Evolutionary conservation across 2,113 vertebrate species (phyloP).

Genomic region (Perca flavescens): DNA sequence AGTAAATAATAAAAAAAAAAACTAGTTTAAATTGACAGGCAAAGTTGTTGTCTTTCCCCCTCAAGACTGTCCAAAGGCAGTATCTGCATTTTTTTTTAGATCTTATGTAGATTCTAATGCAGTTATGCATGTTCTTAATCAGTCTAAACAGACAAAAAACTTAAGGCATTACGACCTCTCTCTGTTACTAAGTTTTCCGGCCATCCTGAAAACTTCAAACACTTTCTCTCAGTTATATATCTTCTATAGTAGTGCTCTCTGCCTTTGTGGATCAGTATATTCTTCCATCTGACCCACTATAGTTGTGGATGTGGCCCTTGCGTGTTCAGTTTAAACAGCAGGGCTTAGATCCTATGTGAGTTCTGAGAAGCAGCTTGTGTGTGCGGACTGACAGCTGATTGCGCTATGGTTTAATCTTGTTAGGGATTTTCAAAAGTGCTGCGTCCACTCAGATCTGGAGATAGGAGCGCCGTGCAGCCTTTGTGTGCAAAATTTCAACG

Average conservation of each 20-base stretch:
- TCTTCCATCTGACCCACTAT: slow-evolving; percentile 1
- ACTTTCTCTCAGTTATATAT: background rate
- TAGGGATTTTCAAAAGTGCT: slow-evolving; percentile 87
- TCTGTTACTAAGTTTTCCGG: background rate
- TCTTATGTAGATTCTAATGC: background rate
- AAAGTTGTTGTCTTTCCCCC: background rate
- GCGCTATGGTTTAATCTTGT: slow-evolving; percentile 83
- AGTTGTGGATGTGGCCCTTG: slow-evolving; percentile 39
- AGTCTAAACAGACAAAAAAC: background rate
- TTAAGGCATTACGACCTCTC: background rate
- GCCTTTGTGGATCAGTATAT: slow-evolving; percentile 6
- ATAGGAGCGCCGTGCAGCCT: slow-evolving; percentile 76
- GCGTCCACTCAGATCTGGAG: slow-evolving; percentile 84
- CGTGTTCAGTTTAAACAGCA: slow-evolving; percentile 66
- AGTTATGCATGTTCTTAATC: background rate
- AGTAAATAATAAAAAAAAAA: background rate
- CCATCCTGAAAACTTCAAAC: background rate
- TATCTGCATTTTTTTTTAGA: background rate
- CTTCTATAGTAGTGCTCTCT: background rate
- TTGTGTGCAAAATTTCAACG: slow-evolving; percentile 83
- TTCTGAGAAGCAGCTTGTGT: slow-evolving; percentile 74
- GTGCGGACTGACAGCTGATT: slow-evolving; percentile 78
- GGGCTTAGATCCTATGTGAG: slow-evolving; percentile 70
- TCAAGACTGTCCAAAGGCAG: background rate
- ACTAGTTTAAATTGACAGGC: too few relatives aligned